Conservation (phyloP, 1,140 invertebrate genomes). For the Caerostris darwini region DNA sequence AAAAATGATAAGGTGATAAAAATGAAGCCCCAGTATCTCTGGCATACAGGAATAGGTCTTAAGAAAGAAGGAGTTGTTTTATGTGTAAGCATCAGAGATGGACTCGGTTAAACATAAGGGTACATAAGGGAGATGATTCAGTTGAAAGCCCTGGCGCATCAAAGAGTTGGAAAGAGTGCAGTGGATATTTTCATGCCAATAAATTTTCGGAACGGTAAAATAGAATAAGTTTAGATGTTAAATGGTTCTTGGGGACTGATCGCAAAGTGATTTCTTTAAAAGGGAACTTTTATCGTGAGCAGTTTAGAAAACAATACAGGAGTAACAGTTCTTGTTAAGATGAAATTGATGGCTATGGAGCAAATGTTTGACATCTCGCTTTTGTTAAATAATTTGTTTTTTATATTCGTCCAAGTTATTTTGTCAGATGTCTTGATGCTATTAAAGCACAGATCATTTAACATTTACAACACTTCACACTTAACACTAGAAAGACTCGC, state of each 20-base stretch:
- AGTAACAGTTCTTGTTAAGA: too few species aligned
- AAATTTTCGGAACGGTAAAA: slow-evolving; percentile 7
- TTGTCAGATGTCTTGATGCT: too few species aligned
- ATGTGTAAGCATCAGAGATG: slow-evolving; percentile 36
- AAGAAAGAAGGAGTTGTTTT: slow-evolving; percentile 19
- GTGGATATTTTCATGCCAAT: slow-evolving; percentile 16
- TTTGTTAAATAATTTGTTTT: too few species aligned
- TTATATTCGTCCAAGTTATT: too few species aligned
- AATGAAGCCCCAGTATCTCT: slow-evolving; percentile 33
- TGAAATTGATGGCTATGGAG: too few species aligned
- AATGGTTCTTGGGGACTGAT: neutral
- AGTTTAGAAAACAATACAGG: too few species aligned
- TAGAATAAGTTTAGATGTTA: slow-evolving; percentile 28
- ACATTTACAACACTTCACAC: too few species aligned
- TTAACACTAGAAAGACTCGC: too few species aligned
- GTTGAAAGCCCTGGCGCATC: neutral
- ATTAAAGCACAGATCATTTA: too few species aligned
- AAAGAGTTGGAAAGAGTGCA: slow-evolving; percentile 1
- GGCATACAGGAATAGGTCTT: slow-evolving; percentile 46
- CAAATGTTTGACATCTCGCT: too few species aligned
- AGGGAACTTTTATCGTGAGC: neutral
- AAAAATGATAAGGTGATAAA: slow-evolving; percentile 57
- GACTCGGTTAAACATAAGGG: slow-evolving; percentile 38
- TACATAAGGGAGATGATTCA: slow-evolving; percentile 34
- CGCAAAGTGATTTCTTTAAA: neutral